phyloP scores from a whole-genome alignment of 2,113 vertebrate genomes.

The Girardinichthys multiradiatus region DNA sequence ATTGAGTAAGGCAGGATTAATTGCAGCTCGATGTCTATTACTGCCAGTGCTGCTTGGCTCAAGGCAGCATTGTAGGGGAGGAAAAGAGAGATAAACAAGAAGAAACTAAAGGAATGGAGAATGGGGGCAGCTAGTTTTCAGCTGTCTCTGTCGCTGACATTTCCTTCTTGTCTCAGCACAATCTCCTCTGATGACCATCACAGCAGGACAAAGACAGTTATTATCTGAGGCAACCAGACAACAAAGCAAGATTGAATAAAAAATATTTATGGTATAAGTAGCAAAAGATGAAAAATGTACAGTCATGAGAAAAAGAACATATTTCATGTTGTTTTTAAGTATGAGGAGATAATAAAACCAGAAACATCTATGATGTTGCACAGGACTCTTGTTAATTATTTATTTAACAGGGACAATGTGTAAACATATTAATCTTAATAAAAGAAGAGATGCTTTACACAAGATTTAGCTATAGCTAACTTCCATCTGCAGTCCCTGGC shows the following conservation, averaged over 20 bases:
- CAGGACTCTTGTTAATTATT: too few species aligned
- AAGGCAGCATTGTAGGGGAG: constrained; percentile 35
- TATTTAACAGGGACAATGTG: too few species aligned
- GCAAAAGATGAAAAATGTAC: too few species aligned
- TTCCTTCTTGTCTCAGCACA: constrained; percentile 55
- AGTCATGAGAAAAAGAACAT: too few species aligned
- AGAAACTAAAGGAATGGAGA: background rate
- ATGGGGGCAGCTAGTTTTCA: constrained; percentile 35
- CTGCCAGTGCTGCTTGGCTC: constrained; percentile 60
- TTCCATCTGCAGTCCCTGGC: too few species aligned
- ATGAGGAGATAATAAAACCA: too few species aligned
- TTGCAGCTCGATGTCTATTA: constrained; percentile 76
- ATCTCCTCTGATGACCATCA: constrained; percentile 47
- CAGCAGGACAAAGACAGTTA: background rate
- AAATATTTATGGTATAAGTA: too few species aligned
- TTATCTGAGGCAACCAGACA: constrained; percentile 2
- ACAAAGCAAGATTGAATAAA: background rate
- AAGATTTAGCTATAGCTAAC: too few species aligned
- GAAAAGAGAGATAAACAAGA: constrained; percentile 5
- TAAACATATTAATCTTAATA: too few species aligned
- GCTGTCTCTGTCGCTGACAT: constrained; percentile 39
- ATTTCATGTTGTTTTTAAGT: too few species aligned
- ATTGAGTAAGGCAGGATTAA: constrained; percentile 75
- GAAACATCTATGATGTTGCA: too few species aligned
- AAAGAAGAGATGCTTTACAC: too few species aligned